These are phyloP conservation scores for Holothuria scabra DNA, from an alignment of 53 echinoderm and acorn worm species.

Conservation along the genomic window DNA sequence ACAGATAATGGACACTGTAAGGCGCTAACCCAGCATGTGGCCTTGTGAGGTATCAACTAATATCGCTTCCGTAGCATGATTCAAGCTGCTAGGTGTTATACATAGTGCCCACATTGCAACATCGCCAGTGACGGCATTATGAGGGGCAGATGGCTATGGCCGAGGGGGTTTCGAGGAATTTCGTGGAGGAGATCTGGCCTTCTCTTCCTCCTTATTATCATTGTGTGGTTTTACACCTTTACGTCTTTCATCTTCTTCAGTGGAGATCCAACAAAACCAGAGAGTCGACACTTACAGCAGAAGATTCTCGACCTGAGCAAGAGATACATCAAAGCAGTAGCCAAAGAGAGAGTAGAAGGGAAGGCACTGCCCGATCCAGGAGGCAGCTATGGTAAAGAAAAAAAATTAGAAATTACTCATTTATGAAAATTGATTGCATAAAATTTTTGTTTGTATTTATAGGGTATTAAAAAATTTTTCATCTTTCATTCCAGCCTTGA, in stretches of 20 bases:
- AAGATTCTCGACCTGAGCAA: slow-evolving; percentile 87
- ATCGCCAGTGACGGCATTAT: background rate
- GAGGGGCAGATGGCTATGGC: slow-evolving; percentile 21
- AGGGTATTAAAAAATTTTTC: too few species aligned
- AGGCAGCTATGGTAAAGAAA: slow-evolving; percentile 79
- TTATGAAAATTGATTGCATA: too few species aligned
- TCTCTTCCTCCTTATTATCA: slow-evolving; percentile 59
- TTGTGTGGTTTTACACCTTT: slow-evolving; percentile 76
- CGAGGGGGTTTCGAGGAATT: background rate
- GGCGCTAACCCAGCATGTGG: too few species aligned
- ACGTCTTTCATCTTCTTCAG: slow-evolving; percentile 69
- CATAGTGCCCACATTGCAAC: too few species aligned
- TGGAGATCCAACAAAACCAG: slow-evolving; percentile 57
- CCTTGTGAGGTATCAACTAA: too few species aligned
- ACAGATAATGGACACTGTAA: too few species aligned
- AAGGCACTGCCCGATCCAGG: slow-evolving; percentile 67
- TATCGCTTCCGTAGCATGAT: too few species aligned
- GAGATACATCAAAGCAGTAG: slow-evolving; percentile 83
- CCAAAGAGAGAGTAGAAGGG: slow-evolving; percentile 69
- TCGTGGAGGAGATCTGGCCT: slow-evolving; percentile 18
- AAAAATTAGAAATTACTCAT: background rate
- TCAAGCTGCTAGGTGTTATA: too few species aligned
- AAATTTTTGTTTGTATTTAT: too few species aligned
- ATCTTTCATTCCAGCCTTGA: too few species aligned
- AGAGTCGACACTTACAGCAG: slow-evolving; percentile 72